Percentiles rank a stretch among this genome's conserved stretches.
phyloP scores from a whole-genome alignment of 2,113 vertebrate species.

The Paracanthobrama guichenoti region DNA sequence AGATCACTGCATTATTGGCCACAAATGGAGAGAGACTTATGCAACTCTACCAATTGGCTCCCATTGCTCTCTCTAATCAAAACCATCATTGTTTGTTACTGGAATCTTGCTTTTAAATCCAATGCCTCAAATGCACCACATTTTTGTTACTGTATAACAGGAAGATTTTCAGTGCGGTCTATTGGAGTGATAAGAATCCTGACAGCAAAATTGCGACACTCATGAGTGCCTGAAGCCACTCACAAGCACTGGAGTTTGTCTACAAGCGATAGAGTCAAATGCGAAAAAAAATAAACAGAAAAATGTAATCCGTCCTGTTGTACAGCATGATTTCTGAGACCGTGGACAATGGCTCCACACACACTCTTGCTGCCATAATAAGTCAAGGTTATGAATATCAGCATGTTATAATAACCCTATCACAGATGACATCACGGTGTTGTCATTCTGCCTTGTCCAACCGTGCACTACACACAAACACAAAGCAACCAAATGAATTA shows the following conservation, averaged over 20 bases:
- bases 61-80: not conserved
- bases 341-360: not conserved
- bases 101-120: slow-evolving; percentile 55
- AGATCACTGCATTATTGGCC: not conserved
- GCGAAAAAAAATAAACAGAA: slow-evolving; percentile 43
- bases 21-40: not conserved
- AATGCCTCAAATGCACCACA: slow-evolving; percentile 43
- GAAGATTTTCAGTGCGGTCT: slow-evolving; percentile 38
- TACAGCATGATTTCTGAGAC: slow-evolving; percentile 31
- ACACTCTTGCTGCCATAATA: slow-evolving; percentile 43
- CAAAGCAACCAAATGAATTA: not conserved
- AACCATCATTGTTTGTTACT: slow-evolving; percentile 5
- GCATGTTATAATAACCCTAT: slow-evolving; percentile 52
- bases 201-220: slow-evolving; percentile 48
- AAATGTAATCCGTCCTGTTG: slow-evolving; percentile 59
- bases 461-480: slow-evolving; percentile 1
- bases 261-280: slow-evolving; percentile 43
- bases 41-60: not conserved
- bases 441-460: slow-evolving; percentile 50
- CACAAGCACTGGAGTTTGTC: slow-evolving; percentile 34
- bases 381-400: slow-evolving; percentile 19
- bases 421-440: slow-evolving; percentile 47
- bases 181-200: slow-evolving; percentile 46
- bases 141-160: not conserved
- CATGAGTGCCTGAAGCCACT: slow-evolving; percentile 2